Base-by-base conservation (phyloP, 2,888 invertebrate species). In the Byasa hedistus region DNA sequence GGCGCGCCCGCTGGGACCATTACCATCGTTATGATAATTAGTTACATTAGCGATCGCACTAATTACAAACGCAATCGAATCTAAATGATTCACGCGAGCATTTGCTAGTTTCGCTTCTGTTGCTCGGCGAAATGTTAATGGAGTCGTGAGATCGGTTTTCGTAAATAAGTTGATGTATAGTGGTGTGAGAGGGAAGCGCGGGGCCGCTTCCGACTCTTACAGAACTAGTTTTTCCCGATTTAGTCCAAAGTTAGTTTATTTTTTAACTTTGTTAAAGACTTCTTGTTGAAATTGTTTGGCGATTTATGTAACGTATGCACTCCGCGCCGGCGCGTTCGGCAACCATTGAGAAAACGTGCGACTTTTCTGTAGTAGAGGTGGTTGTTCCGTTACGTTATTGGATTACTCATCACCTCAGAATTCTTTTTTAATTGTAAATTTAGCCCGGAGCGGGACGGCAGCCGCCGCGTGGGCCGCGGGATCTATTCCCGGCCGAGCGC, bases 1-100 rank as follows among this genome's bases (percentile, higher is more conserved):
- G 8, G 10, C 10, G 8, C 8, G 32, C 32, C 27, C 27, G 32
- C 32, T 10, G 8, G 32, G 10, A 32, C 39, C 8, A 64, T 64
- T 64, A 51, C 57, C 51, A 36, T 12, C 48, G 22, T 60, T 69
- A 72, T 69, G 60, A 69, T 57, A 71, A 71, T 73, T 73, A 72
- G 69, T 32, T 52, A 56, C 54, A 67, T 69, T 69, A 58, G 61
- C 60, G 68, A 66, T 65, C 51, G 52, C 65, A 60, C 68, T 71
- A 71, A 73, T 73, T 71, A 60, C 56, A 56, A 57, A 64, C 59
- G 22, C 10, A 15, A n/a, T n/a, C 27, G 5, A 52, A 24, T 23
- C 4, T 39, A 22, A 51, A 59, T 51, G 21, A 57, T 62, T 63
- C 59, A 60, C 60, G 56, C 12, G 24, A 60, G 10, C 7, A 32